Conservation (phyloP, 2,113 vertebrate genomes). For the Rhizomys pruinosus region DNA sequence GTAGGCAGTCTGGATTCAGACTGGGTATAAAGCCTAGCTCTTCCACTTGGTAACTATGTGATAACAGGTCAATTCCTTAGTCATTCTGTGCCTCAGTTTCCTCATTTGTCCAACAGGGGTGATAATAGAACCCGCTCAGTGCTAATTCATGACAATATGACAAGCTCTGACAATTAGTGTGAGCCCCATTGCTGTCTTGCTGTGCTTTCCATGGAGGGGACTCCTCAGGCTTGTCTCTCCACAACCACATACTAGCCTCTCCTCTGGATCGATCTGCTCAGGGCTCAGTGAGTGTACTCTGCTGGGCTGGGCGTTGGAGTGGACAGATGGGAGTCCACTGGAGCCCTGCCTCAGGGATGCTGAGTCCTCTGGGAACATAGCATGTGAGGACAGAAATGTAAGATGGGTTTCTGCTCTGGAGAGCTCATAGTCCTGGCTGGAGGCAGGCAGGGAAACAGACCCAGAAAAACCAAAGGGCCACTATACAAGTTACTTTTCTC, state of each 20-base stretch:
- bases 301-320: background rate
- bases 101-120: background rate
- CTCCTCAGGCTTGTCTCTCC: background rate
- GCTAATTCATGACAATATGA: background rate
- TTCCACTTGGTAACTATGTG: background rate
- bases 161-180: background rate
- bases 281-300: background rate
- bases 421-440: background rate
- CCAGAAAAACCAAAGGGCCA: background rate
- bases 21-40: background rate
- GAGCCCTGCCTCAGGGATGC: background rate
- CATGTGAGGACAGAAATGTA: accelerated
- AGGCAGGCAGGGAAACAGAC: background rate
- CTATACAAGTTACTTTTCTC: background rate
- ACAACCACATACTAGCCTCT: background rate
- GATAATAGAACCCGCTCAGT: background rate
- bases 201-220: background rate
- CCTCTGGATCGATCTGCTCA: background rate
- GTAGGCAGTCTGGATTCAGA: background rate
- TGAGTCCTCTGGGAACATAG: background rate
- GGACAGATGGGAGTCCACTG: background rate
- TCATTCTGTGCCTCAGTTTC: background rate
- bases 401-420: background rate
- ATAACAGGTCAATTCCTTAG: background rate
- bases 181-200: background rate